phyloP scores from a whole-genome alignment of 2,113 vertebrate genomes.

The Catharus minimus region DNA sequence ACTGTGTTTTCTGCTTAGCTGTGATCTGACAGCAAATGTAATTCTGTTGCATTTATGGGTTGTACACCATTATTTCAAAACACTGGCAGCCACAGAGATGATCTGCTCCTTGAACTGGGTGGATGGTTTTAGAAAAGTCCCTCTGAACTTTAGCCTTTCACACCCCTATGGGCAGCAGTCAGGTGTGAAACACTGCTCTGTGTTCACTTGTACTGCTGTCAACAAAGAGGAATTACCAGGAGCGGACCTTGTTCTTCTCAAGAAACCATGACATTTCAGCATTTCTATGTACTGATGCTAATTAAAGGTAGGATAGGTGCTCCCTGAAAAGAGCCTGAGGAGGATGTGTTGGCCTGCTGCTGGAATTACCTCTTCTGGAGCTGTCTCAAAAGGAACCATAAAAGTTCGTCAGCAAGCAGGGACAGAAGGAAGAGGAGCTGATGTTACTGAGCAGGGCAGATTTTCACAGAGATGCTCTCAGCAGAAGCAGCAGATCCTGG shows the following conservation, averaged over 20 bases:
- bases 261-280: background rate
- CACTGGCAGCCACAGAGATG: background rate
- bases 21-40: background rate
- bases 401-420: background rate
- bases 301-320: background rate
- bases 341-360: background rate
- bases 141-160: background rate
- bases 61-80: background rate
- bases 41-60: background rate
- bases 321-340: background rate
- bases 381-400: background rate
- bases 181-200: background rate
- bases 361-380: background rate
- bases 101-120: background rate
- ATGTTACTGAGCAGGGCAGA: background rate
- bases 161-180: background rate
- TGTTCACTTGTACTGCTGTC: background rate
- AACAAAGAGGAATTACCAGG: background rate
- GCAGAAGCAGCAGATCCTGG: background rate
- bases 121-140: background rate
- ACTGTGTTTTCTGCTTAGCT: background rate
- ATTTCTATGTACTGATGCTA: background rate
- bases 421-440: background rate
- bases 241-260: background rate
- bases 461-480: background rate